Conservation (phyloP, 2,888 invertebrate genomes). For the Synanthedon tipuliformis region DNA sequence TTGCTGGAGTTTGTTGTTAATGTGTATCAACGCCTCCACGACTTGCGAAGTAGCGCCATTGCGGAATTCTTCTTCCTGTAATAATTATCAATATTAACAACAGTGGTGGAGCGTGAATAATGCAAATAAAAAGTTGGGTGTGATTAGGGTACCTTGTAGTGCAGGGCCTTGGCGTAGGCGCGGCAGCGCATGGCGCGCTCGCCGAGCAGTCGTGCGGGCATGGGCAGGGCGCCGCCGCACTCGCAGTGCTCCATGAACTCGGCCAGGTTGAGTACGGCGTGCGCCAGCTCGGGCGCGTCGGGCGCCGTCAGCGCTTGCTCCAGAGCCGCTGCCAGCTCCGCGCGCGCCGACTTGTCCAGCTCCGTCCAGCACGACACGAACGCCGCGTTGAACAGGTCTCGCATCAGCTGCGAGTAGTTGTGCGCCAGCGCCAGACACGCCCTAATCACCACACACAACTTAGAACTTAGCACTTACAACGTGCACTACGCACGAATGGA, state of each 20-base stretch:
- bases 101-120: too few species aligned
- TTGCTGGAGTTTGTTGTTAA: slow-evolving; percentile 98
- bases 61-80: slow-evolving; percentile 91
- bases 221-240: slow-evolving; percentile 86
- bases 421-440: slow-evolving; percentile 94
- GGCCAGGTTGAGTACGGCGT: slow-evolving; percentile 95
- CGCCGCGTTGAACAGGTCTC: slow-evolving; percentile 97
- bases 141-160: slow-evolving; percentile 60
- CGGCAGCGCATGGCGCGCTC: slow-evolving; percentile 95
- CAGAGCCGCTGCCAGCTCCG: slow-evolving; percentile 86
- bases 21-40: slow-evolving; percentile 92
- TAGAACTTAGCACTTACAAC: too few species aligned
- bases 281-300: slow-evolving; percentile 95
- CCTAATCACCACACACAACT: background rate
- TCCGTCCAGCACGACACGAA: slow-evolving; percentile 99
- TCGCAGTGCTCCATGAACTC: slow-evolving; percentile 99
- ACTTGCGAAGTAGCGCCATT: slow-evolving; percentile 85
- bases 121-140: too few species aligned
- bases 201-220: slow-evolving; percentile 88
- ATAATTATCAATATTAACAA: background rate
- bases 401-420: slow-evolving; percentile 93
- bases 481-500: background rate
- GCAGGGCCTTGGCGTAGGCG: slow-evolving; percentile 74
- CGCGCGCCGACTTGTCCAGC: slow-evolving; percentile 81
- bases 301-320: slow-evolving; percentile 92